phyloP scores from a whole-genome alignment of 2,113 vertebrate species.

The Cheirogaleus medius region DNA sequence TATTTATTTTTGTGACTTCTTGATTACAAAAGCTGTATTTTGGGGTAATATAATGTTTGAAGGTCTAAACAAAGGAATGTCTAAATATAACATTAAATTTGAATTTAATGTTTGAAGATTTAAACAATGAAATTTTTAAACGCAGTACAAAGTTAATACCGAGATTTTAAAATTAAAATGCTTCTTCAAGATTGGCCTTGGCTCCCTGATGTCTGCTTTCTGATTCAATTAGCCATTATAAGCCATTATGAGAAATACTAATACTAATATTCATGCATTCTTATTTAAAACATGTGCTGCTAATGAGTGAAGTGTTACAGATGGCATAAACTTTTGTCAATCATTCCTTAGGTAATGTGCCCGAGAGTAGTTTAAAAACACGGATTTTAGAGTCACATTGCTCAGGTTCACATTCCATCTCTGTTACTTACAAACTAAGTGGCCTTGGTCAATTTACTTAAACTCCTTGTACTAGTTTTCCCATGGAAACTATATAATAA shows the following conservation, averaged over 20 bases:
- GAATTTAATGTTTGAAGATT: neutral
- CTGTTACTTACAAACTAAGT: neutral
- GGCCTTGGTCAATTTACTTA: neutral
- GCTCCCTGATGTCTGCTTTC: neutral
- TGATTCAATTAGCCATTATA: neutral
- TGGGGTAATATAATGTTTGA: neutral
- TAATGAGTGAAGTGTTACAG: neutral
- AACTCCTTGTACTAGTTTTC: neutral
- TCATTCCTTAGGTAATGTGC: neutral
- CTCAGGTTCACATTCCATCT: neutral
- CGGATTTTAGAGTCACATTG: neutral
- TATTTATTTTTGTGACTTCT: slow-evolving; percentile 21
- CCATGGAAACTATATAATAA: neutral
- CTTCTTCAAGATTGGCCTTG: neutral
- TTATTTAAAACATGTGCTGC: neutral
- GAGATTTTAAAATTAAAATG: slow-evolving; percentile 27
- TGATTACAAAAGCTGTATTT: neutral
- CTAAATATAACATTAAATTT: neutral
- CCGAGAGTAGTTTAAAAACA: neutral
- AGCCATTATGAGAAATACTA: neutral
- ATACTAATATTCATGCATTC: neutral
- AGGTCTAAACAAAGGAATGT: neutral
- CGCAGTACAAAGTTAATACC: neutral
- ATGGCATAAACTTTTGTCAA: neutral
- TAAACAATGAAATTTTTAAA: neutral